Conservation (phyloP, 2,888 invertebrate genomes). For the Microctonus hyperodae region DNA sequence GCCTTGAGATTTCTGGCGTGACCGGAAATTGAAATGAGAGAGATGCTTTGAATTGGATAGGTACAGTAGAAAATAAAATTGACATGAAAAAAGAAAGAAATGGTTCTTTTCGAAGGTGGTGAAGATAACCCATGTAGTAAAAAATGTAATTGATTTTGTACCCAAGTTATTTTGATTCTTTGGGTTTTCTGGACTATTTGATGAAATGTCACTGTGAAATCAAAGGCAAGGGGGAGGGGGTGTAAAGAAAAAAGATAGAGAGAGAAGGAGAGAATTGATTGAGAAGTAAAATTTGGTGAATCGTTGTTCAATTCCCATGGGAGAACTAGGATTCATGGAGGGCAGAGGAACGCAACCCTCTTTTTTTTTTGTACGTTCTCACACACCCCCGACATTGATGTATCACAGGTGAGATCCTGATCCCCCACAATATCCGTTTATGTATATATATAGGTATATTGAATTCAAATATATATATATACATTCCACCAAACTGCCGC, state of each 20-base stretch:
- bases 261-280: background rate
- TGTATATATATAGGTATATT: background rate
- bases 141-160: constrained; percentile 29
- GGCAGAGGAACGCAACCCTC: constrained; percentile 25
- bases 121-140: constrained; percentile 11
- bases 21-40: constrained; percentile 40
- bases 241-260: too few relatives aligned
- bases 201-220: background rate
- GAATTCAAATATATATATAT: constrained; percentile 23
- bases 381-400: constrained; percentile 38
- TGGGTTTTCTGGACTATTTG: background rate
- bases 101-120: constrained; percentile 11
- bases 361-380: constrained; percentile 30
- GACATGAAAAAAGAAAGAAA: constrained; percentile 28
- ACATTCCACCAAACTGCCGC: constrained; percentile 29
- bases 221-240: background rate
- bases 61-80: constrained; percentile 32
- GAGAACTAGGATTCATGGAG: constrained; percentile 28
- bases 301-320: constrained; percentile 33
- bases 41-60: constrained; percentile 28
- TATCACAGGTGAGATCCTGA: constrained; percentile 42
- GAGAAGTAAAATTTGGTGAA: constrained; percentile 9
- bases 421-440: constrained; percentile 24
- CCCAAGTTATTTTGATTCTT: constrained; percentile 24
- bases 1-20: constrained; percentile 39